Percentiles rank a stretch among this genome's conserved stretches.
Evolutionary conservation across 2,888 invertebrate species (phyloP).

Genomic region (Bellardia bayeri): DNA sequence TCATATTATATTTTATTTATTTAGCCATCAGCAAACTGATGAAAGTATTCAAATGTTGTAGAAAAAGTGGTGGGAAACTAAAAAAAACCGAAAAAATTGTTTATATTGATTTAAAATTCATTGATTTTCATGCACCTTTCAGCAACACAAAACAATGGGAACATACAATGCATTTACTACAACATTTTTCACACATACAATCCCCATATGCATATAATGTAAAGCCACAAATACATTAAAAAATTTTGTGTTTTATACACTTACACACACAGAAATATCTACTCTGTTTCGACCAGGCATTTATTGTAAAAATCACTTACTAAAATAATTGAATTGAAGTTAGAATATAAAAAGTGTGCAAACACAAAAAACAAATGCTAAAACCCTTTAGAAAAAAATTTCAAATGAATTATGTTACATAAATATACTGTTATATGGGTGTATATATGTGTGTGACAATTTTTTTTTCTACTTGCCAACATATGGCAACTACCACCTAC

Average conservation of each 20-base stretch:
- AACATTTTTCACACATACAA: conserved; percentile 3
- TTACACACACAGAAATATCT: background rate
- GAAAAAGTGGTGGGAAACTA: background rate
- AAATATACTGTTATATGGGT: background rate
- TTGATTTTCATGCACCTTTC: conserved; percentile 62
- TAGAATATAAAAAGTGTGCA: conserved; percentile 27
- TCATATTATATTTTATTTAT: conserved; percentile 54
- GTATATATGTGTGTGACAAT: background rate
- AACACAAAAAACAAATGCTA: background rate
- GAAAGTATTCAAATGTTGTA: background rate
- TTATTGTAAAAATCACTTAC: conserved; percentile 59
- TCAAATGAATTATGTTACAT: conserved; percentile 29
- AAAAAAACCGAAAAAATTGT: conserved; percentile 23
- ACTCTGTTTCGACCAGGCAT: background rate
- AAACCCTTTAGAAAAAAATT: conserved; percentile 15
- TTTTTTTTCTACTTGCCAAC: background rate
- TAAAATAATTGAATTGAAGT: conserved; percentile 63
- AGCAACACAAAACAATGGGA: background rate
- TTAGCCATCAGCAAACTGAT: conserved; percentile 54
- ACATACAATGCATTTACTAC: background rate
- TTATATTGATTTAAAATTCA: conserved; percentile 69
- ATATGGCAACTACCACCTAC: conserved; percentile 8
- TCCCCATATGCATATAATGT: conserved; percentile 14
- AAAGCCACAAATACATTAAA: conserved; percentile 32
- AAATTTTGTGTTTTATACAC: conserved; percentile 1